A percentile compares a stretch with the other conserved stretches of the same genome.
Conservation (phyloP, 2,888 invertebrate species). For the Molorchus minor region DNA sequence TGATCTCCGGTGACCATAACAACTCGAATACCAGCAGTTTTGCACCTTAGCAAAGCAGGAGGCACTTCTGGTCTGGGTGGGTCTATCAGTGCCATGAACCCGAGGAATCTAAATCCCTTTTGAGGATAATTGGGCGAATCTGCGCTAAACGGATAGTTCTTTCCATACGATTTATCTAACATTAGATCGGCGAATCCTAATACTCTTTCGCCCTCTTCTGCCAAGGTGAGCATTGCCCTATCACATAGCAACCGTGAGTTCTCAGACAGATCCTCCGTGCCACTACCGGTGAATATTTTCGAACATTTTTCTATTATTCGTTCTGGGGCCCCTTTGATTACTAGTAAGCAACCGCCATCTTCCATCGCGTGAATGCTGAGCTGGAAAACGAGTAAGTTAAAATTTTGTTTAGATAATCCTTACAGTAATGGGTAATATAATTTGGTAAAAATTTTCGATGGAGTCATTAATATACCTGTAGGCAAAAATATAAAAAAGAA, state of each 20-base stretch:
- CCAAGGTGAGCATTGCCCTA: slow-evolving; percentile 79
- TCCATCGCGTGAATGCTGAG: slow-evolving; percentile 72
- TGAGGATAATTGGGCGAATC: slow-evolving; percentile 76
- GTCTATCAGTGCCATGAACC: slow-evolving; percentile 72
- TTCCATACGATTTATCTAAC: slow-evolving; percentile 66
- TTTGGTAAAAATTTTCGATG: no score
- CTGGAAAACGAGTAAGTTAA: slow-evolving; percentile 39
- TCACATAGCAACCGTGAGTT: slow-evolving; percentile 69
- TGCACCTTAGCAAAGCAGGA: slow-evolving; percentile 74
- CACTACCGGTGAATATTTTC: slow-evolving; percentile 68
- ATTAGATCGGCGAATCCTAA: slow-evolving; percentile 79
- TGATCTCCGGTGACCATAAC: slow-evolving; percentile 87
- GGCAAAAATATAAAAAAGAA: no score
- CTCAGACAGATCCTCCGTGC: slow-evolving; percentile 65
- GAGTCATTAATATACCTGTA: no score
- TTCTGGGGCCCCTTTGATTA: slow-evolving; percentile 83
- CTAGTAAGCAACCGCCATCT: slow-evolving; percentile 67
- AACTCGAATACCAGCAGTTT: slow-evolving; percentile 81
- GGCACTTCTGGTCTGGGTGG: slow-evolving; percentile 73
- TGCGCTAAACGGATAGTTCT: slow-evolving; percentile 69
- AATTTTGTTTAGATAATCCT: no score
- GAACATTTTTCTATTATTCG: slow-evolving; percentile 74
- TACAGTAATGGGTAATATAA: no score
- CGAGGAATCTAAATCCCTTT: slow-evolving; percentile 70
- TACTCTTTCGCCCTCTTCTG: slow-evolving; percentile 82